These are phyloP conservation scores for Romanogobio albipinnatus DNA, from an alignment of 2,113 vertebrate genomes.

Conservation along the genomic window DNA sequence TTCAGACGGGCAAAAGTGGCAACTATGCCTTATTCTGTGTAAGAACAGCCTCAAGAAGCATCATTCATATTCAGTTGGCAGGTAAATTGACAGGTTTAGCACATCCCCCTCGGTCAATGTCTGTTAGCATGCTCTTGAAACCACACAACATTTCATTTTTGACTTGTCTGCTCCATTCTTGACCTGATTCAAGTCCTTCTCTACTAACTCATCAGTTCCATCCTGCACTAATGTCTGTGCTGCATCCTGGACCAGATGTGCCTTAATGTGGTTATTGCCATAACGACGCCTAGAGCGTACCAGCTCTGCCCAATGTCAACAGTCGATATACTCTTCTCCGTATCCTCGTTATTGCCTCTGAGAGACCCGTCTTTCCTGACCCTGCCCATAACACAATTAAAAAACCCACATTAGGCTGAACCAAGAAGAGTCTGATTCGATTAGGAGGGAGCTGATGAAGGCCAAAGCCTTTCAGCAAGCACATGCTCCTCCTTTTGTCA, in stretches of 20 bases:
- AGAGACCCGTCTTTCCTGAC: conserved; percentile 59
- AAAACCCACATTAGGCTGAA: conserved; percentile 58
- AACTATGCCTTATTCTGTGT: conserved; percentile 41
- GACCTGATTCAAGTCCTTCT: conserved; percentile 34
- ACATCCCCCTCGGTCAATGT: conserved; percentile 43
- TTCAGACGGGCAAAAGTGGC: conserved; percentile 45
- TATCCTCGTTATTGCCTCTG: conserved; percentile 50
- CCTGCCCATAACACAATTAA: conserved; percentile 62
- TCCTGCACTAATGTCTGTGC: conserved; percentile 41
- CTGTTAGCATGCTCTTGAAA: conserved; percentile 31
- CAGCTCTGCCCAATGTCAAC: conserved; percentile 61
- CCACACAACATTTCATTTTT: not conserved
- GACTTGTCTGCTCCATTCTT: conserved; percentile 38
- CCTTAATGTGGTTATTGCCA: conserved; percentile 63
- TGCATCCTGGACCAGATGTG: conserved; percentile 61
- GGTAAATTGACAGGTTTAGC: conserved; percentile 35
- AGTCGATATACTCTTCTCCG: conserved; percentile 41
- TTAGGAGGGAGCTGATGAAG: conserved; percentile 57
- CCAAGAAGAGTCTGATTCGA: conserved; percentile 59
- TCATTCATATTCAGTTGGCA: conserved; percentile 45
- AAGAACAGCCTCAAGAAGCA: conserved; percentile 32
- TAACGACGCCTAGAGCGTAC: conserved; percentile 57
- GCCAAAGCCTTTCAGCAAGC: conserved; percentile 51
- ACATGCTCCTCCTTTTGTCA: conserved; percentile 52
- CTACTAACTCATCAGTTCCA: conserved; percentile 37